These are phyloP conservation scores for human (Homo sapiens) DNA, from an alignment of 2,113 vertebrate species.

Conservation along the genomic window GRCh38 chr16:14420001-14420500, in stretches of 20 bases:
- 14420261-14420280: background rate
- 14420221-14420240: background rate
- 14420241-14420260: background rate
- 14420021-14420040: rapidly evolving
- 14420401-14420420: too few relatives aligned
- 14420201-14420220: background rate
- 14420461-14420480: too few relatives aligned
- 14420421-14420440: too few relatives aligned
- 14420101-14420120: background rate
- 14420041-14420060: background rate
- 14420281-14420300: background rate
- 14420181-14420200: background rate
- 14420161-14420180: background rate
- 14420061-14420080: background rate
- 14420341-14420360: background rate
- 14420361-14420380: background rate
- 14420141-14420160: background rate
- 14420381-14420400: too few relatives aligned
- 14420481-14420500: too few relatives aligned
- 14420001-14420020: background rate
- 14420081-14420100: background rate
- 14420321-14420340: background rate
- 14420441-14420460: too few relatives aligned
- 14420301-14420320: background rate
- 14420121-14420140: background rate